These are phyloP conservation scores for Macrotus californicus DNA, from an alignment of 2,113 vertebrate genomes.

Conservation along the genomic window DNA sequence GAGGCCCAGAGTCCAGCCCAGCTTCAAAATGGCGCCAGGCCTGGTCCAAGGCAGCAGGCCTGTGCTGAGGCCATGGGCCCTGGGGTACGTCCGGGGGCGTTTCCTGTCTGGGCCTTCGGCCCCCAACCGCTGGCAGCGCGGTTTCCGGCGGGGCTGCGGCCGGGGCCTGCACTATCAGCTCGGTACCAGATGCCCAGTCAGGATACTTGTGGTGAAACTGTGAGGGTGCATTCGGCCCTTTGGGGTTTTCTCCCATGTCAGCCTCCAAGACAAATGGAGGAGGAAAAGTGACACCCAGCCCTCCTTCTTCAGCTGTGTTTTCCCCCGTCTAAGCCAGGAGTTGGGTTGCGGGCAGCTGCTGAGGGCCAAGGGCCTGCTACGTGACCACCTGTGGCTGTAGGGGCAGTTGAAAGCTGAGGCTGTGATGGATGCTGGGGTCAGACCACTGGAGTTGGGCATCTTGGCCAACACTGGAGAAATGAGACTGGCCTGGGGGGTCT, in stretches of 20 bases:
- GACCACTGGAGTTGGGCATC: background rate
- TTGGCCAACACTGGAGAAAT: background rate
- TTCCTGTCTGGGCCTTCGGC: conserved; percentile 82
- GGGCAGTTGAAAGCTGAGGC: background rate
- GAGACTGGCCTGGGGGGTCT: background rate
- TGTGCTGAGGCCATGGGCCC: conserved; percentile 42
- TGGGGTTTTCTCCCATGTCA: conserved; percentile 91
- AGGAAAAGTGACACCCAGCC: conserved; percentile 53
- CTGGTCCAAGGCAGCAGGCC: background rate
- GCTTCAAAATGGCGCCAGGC: conserved; percentile 62
- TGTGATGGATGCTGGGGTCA: background rate
- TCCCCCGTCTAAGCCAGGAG: background rate
- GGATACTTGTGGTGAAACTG: conserved; percentile 97
- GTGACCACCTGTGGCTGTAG: background rate
- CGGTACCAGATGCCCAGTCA: conserved; percentile 88
- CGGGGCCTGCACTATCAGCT: conserved; percentile 88
- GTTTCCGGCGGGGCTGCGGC: conserved; percentile 88
- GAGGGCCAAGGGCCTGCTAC: background rate
- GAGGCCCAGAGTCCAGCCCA: background rate
- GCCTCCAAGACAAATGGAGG: conserved; percentile 87
- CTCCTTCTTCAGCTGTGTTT: conserved; percentile 59
- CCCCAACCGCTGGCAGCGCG: conserved; percentile 84
- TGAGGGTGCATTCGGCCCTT: conserved; percentile 80
- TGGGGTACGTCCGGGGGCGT: conserved; percentile 60
- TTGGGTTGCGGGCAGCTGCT: background rate